These are phyloP conservation scores for Tringa solitaria DNA, from an alignment of 2,113 vertebrate species.

Conservation along the genomic window DNA sequence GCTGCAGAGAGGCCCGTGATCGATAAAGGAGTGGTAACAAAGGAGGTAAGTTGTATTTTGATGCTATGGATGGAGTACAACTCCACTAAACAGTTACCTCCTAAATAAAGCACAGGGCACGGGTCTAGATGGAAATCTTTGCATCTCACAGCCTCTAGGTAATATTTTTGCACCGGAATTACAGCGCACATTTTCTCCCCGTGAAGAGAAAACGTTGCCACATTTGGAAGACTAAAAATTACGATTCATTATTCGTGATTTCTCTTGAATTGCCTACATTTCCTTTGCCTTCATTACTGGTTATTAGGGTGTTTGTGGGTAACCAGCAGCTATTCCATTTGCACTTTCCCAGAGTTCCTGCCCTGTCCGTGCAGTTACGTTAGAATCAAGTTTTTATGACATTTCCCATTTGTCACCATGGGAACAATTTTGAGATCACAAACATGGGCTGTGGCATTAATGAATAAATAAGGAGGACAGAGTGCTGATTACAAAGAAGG, in stretches of 20 bases:
- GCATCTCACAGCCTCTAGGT: not conserved
- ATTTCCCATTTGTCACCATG: not conserved
- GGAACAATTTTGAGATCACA: not conserved
- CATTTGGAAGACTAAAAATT: not conserved
- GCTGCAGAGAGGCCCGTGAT: rapidly evolving
- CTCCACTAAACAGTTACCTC: not conserved
- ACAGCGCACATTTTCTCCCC: not conserved
- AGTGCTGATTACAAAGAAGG: not conserved
- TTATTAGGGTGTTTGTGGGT: not conserved
- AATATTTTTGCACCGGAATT: not conserved
- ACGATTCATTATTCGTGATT: not conserved
- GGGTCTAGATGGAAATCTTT: not conserved
- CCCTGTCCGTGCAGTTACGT: not conserved
- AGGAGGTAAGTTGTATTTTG: not conserved
- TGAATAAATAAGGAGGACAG: not conserved
- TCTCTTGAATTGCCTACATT: not conserved
- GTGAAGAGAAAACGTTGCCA: not conserved
- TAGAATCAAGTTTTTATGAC: not conserved
- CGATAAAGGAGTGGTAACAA: not conserved
- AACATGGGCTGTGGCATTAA: not conserved
- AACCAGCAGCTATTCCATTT: not conserved
- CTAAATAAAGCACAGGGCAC: not conserved
- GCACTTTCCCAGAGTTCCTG: not conserved
- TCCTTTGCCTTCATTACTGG: not conserved
- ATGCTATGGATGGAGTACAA: rapidly evolving